These are phyloP conservation scores for Eulemur macaco DNA, from an alignment of 2,113 vertebrate genomes.

Conservation along the genomic window DNA sequence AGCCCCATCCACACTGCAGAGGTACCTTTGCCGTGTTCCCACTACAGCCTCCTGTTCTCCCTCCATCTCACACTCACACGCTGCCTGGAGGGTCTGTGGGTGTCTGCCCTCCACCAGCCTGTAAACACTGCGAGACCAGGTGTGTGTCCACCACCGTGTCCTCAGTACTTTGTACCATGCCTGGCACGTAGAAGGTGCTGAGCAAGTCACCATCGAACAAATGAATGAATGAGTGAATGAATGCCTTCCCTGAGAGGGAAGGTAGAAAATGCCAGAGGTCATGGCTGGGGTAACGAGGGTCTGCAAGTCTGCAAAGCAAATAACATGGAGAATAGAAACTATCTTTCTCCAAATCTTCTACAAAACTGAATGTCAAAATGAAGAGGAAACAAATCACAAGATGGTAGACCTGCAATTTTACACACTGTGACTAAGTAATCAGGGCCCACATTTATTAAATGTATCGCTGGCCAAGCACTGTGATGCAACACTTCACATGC, in stretches of 20 bases:
- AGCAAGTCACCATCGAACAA: not conserved
- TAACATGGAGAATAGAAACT: not conserved
- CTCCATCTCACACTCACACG: rapidly evolving
- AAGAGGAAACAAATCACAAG: not conserved
- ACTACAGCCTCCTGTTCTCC: not conserved
- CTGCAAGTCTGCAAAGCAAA: not conserved
- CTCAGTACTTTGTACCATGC: not conserved
- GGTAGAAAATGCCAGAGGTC: not conserved
- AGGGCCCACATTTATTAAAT: not conserved
- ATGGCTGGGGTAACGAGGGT: not conserved
- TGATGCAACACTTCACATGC: not conserved
- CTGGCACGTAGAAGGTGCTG: not conserved
- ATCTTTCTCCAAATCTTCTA: not conserved
- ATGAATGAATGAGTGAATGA: not conserved
- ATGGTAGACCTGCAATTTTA: not conserved
- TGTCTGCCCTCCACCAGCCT: not conserved
- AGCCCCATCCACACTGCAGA: not conserved
- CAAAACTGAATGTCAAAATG: not conserved
- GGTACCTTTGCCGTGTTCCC: not conserved
- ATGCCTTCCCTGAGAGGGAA: not conserved
- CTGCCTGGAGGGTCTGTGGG: not conserved
- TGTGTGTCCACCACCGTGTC: not conserved
- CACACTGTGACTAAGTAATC: not conserved
- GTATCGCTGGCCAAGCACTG: not conserved
- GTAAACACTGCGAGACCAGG: not conserved